Percentiles rank a stretch among this genome's conserved stretches.
Conservation (phyloP, 1,140 invertebrate species). For the Zophobas morio region DNA sequence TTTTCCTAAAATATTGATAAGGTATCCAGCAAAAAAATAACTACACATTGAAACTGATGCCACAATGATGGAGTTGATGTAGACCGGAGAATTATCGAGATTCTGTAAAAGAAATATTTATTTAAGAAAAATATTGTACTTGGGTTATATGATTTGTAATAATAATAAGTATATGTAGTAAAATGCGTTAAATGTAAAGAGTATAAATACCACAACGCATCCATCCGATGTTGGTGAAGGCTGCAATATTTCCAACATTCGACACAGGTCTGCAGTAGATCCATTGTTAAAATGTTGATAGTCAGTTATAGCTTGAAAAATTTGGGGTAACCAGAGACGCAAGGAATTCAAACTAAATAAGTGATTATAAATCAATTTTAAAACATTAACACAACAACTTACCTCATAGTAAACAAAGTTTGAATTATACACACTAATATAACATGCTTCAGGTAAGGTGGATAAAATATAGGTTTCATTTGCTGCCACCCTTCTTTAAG, state of each 20-base stretch:
- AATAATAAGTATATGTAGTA: too few species aligned
- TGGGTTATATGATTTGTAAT: too few species aligned
- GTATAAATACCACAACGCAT: conserved; percentile 40
- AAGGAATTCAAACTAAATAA: conserved; percentile 46
- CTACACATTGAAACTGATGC: background rate
- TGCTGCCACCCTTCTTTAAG: conserved; percentile 56
- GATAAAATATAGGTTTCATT: conserved; percentile 54
- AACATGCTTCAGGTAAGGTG: conserved; percentile 53
- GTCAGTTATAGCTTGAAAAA: conserved; percentile 52
- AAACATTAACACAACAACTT: conserved; percentile 1
- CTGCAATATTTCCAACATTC: conserved; percentile 39
- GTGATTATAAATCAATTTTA: background rate
- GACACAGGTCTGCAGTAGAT: conserved; percentile 33
- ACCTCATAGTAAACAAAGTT: conserved; percentile 57
- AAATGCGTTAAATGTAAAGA: background rate
- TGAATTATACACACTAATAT: conserved; percentile 53
- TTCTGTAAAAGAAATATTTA: background rate
- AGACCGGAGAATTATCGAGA: conserved; percentile 42
- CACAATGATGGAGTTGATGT: conserved; percentile 48
- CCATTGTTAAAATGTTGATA: conserved; percentile 45
- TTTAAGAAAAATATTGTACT: too few species aligned
- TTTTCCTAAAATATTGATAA: conserved; percentile 46
- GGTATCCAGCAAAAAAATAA: conserved; percentile 30
- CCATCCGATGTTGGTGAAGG: conserved; percentile 20
- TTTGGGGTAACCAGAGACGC: conserved; percentile 48